These are phyloP conservation scores for Sturnus vulgaris DNA, from an alignment of 2,113 vertebrate species.

Conservation along the genomic window DNA sequence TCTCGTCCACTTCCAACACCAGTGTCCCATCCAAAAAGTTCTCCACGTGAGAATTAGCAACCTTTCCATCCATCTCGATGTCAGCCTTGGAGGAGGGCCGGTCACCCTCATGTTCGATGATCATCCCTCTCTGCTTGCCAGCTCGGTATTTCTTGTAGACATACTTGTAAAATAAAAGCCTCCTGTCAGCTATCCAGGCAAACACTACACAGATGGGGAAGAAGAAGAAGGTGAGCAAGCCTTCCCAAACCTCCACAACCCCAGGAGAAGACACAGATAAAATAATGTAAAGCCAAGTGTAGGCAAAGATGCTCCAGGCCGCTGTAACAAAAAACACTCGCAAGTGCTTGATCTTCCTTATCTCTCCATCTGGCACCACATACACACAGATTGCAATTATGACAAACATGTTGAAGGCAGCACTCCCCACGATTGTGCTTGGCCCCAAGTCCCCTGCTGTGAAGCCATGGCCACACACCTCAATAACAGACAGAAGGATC, in stretches of 20 bases:
- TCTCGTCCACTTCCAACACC: constrained; percentile 78
- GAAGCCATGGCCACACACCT: constrained; percentile 95
- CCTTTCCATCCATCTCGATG: constrained; percentile 89
- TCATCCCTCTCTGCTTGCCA: constrained; percentile 89
- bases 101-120: constrained; percentile 93
- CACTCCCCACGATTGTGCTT: constrained; percentile 97
- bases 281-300: constrained; percentile 96
- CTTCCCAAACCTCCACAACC: constrained; percentile 94
- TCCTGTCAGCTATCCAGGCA: constrained; percentile 92
- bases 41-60: constrained; percentile 82
- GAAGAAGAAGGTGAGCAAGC: constrained; percentile 93
- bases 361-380: constrained; percentile 90
- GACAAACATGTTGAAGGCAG: constrained; percentile 98
- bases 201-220: constrained; percentile 93
- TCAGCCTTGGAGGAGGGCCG: constrained; percentile 84
- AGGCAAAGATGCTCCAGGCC: constrained; percentile 95
- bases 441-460: constrained; percentile 89
- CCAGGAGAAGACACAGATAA: constrained; percentile 90
- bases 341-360: constrained; percentile 91
- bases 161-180: constrained; percentile 95
- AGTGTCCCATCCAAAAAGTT: constrained; percentile 92
- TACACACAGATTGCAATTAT: constrained; percentile 95
- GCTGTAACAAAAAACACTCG: constrained; percentile 96
- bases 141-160: constrained; percentile 91
- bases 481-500: constrained; percentile 93